phyloP scores from a whole-genome alignment of 2,888 invertebrate genomes.

The Chymomyza fuscimana region DNA sequence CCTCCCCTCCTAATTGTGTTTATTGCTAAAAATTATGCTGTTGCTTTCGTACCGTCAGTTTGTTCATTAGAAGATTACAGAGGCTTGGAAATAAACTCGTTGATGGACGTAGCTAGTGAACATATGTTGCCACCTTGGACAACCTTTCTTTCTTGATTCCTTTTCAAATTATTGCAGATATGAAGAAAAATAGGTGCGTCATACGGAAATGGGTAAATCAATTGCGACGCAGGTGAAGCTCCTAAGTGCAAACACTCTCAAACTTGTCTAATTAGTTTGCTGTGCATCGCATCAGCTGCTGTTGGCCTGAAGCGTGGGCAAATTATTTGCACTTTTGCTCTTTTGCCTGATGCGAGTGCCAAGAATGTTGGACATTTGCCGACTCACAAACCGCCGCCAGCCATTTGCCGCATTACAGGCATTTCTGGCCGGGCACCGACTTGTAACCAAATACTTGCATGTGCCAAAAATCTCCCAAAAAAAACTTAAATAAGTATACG shows the following conservation, averaged over 20 bases:
- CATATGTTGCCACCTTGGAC: too few species aligned
- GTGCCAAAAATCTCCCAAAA: not conserved
- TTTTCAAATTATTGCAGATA: too few species aligned
- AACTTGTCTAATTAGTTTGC: constrained; percentile 3
- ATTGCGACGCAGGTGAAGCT: too few species aligned
- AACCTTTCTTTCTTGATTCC: too few species aligned
- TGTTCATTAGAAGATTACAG: too few species aligned
- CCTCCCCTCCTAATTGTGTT: too few species aligned
- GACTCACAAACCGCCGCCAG: constrained; percentile 10
- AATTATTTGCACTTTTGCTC: constrained; percentile 26
- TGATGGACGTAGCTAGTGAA: too few species aligned
- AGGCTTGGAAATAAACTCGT: too few species aligned
- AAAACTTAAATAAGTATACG: not conserved
- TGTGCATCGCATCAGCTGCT: not conserved
- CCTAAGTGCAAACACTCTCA: not conserved
- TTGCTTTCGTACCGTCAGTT: too few species aligned
- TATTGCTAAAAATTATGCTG: too few species aligned
- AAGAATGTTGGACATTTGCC: constrained; percentile 16
- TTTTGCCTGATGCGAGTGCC: constrained; percentile 22
- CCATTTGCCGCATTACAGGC: constrained; percentile 46
- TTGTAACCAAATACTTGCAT: constrained; percentile 21
- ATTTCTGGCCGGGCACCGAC: constrained; percentile 28
- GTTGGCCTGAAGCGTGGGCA: constrained; percentile 9
- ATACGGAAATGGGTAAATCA: too few species aligned
- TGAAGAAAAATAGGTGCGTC: too few species aligned